Percentiles rank a stretch among this genome's conserved stretches.
Conservation (phyloP, 2,113 vertebrate species). For the Platycercus adscitus region DNA sequence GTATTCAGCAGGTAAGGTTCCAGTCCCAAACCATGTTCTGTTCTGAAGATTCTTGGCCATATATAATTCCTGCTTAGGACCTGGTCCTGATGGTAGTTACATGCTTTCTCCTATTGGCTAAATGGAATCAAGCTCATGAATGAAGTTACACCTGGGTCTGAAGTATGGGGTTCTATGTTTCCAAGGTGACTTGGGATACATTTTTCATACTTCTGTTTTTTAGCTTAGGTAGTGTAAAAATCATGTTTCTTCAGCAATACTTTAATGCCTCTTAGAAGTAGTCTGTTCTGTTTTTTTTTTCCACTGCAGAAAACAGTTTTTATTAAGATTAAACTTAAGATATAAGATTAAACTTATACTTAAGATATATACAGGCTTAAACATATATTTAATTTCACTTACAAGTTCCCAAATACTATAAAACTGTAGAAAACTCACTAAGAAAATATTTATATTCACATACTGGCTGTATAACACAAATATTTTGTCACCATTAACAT, state of each 20-base stretch:
- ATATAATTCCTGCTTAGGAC: neutral
- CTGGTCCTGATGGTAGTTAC: neutral
- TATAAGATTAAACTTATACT: too few relatives aligned
- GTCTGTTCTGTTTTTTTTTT: neutral
- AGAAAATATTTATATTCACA: slow-evolving; percentile 45
- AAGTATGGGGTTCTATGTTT: neutral
- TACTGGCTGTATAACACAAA: slow-evolving; percentile 22
- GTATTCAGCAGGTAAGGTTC: neutral
- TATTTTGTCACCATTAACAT: slow-evolving; percentile 61
- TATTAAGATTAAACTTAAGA: neutral
- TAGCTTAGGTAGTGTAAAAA: neutral
- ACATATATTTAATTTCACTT: slow-evolving; percentile 33
- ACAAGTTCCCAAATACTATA: slow-evolving; percentile 5
- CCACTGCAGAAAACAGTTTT: neutral
- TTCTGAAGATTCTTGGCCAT: neutral
- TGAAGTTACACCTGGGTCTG: neutral
- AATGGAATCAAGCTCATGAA: neutral
- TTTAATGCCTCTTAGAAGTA: neutral
- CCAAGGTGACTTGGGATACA: neutral
- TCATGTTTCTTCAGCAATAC: neutral
- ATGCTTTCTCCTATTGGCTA: neutral
- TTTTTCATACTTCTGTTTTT: neutral
- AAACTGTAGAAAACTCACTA: slow-evolving; percentile 36
- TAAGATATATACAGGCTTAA: neutral
- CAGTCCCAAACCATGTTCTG: neutral